A percentile compares a stretch with the other conserved stretches of the same genome.
phyloP scores from a whole-genome alignment of 2,797 vertebrate genomes.

The Iguana delicatissima region DNA sequence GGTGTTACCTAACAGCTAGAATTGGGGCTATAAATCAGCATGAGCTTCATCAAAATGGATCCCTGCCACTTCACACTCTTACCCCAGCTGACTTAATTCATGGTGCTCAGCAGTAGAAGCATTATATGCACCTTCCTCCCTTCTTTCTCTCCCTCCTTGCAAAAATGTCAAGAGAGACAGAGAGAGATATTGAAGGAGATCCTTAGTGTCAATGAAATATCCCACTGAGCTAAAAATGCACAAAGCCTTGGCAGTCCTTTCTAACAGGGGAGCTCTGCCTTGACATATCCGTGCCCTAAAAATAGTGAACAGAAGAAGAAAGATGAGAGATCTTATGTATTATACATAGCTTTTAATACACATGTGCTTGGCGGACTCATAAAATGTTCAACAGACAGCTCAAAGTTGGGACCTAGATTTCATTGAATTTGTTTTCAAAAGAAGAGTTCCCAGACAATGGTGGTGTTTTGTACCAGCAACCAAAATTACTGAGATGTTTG shows the following conservation, averaged over 20 bases:
- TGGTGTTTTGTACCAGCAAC: neutral
- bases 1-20: slow-evolving; percentile 74
- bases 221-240: slow-evolving; percentile 70
- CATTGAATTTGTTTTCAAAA: slow-evolving; percentile 45
- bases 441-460: neutral
- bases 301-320: slow-evolving; percentile 55
- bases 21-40: slow-evolving; percentile 74
- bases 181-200: slow-evolving; percentile 74
- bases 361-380: slow-evolving; percentile 30
- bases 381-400: slow-evolving; percentile 1
- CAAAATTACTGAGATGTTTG: neutral
- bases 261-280: slow-evolving; percentile 66
- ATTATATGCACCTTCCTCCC: slow-evolving; percentile 65
- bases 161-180: slow-evolving; percentile 75
- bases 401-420: neutral
- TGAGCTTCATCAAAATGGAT: slow-evolving; percentile 75
- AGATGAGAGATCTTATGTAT: slow-evolving; percentile 32
- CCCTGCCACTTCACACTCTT: slow-evolving; percentile 74
- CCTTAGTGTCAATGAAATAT: slow-evolving; percentile 74
- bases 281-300: slow-evolving; percentile 57
- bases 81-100: slow-evolving; percentile 75
- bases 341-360: slow-evolving; percentile 38
- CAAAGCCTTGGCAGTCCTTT: slow-evolving; percentile 76
- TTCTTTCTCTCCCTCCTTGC: slow-evolving; percentile 66
- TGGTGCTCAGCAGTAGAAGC: slow-evolving; percentile 72